Percentiles rank a stretch among this genome's conserved stretches.
Conservation (phyloP, 2,888 invertebrate genomes). For the Pocota personata region DNA sequence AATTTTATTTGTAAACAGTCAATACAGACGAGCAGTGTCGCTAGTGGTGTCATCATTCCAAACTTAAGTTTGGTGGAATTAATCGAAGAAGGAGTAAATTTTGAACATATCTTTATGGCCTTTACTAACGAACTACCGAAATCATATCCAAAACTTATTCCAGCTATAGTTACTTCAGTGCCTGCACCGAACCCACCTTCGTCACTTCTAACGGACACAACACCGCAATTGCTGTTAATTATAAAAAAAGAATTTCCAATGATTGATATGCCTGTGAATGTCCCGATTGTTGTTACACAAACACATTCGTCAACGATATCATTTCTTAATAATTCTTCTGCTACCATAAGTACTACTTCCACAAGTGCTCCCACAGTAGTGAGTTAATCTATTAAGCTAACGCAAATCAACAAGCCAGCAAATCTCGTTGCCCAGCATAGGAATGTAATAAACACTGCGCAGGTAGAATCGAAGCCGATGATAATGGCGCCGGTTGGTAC, state of each 20-base stretch:
- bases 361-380: conserved; percentile 47
- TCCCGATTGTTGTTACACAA: conserved; percentile 36
- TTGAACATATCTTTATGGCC: conserved; percentile 90
- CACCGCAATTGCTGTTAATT: conserved; percentile 49
- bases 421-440: conserved; percentile 53
- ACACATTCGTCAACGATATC: conserved; percentile 22
- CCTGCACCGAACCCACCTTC: conserved; percentile 75
- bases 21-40: conserved; percentile 82
- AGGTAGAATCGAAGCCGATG: conserved; percentile 22
- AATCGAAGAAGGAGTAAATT: conserved; percentile 91
- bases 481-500: conserved; percentile 40
- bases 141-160: conserved; percentile 87
- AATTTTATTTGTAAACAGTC: conserved; percentile 81
- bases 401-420: conserved; percentile 21
- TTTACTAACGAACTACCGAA: conserved; percentile 88
- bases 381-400: conserved; percentile 32
- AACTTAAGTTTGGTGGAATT: conserved; percentile 88
- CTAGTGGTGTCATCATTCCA: conserved; percentile 75
- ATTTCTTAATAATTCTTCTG: conserved; percentile 52
- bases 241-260: conserved; percentile 64
- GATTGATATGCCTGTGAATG: conserved; percentile 42
- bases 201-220: neutral
- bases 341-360: conserved; percentile 48
- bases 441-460: conserved; percentile 14
- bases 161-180: conserved; percentile 85